Base-by-base conservation (phyloP, 2,888 invertebrate genomes). In the Colostygia pectinataria region DNA sequence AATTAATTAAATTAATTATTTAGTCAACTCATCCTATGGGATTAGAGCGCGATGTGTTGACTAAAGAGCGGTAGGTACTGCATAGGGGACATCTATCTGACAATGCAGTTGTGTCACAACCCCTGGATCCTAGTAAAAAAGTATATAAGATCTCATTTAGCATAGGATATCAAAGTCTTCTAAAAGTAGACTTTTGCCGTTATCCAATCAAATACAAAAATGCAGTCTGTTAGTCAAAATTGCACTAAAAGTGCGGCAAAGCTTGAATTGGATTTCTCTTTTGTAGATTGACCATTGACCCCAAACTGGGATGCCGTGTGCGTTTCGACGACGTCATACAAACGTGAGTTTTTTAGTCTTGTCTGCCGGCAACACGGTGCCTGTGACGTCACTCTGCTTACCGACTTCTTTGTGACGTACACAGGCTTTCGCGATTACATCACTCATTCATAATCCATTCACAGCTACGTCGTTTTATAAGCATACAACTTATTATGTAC, bases 211-310 rank as follows among this genome's bases (percentile, higher is more conserved):
- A 5, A 27, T 28, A 7, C 15, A 2, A 20, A 20, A 20, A 20
- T 6, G 6, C 20, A 20, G 5, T 6, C 20, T 1, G 13, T 7
- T 9, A 31, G 18, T 33, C 36, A 6, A 37, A 43, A 47, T 47
- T 48, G 34, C 37, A 38, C 39, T 6, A 18, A 39, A 45, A 48
- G 69, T 67, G 66, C 65, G 42, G 57, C 63, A 64, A 52, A 55
- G 44, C 62, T 70, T 79, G 74, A 80, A 80, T 75, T 75, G 68
- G 72, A 66, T 71, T 83, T 88, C 82, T 87, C 82, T 87, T 78
- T 91, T 90, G 80, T 91, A 91, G 90, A 90, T 89, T 90, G 89
- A 87, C 83, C 88, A 85, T 90, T 86, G 83, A 82, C 78, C 83
- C 83, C 74, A 90, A 90, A 85, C 81, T 90, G 80, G 90, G 90